These are phyloP conservation scores for Phortica variegata DNA, from an alignment of 1,140 invertebrate species.

Conservation along the genomic window DNA sequence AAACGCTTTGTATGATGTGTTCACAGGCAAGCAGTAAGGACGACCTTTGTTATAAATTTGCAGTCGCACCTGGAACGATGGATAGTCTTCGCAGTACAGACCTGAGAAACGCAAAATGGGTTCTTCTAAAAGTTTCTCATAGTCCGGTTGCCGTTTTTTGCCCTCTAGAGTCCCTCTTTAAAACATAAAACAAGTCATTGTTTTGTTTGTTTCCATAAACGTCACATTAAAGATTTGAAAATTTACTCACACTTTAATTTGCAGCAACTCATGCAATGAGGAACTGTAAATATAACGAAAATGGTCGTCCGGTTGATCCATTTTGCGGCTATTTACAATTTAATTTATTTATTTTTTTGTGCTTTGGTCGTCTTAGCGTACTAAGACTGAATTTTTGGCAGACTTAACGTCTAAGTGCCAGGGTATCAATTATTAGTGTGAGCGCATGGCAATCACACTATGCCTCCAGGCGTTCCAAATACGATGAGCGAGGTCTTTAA, in stretches of 20 bases:
- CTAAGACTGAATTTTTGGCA: too few relatives aligned
- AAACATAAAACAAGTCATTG: background rate
- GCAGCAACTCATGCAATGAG: slow-evolving; percentile 79
- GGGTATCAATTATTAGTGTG: too few relatives aligned
- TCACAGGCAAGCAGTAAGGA: slow-evolving; percentile 82
- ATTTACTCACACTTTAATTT: slow-evolving; percentile 89
- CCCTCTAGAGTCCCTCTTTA: slow-evolving; percentile 92
- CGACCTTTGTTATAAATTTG: slow-evolving; percentile 84
- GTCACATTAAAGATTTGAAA: too few relatives aligned
- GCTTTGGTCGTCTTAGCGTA: too few relatives aligned
- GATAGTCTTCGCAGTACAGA: slow-evolving; percentile 75
- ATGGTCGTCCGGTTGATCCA: slow-evolving; percentile 65
- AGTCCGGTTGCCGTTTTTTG: slow-evolving; percentile 77
- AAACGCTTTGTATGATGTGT: slow-evolving; percentile 92
- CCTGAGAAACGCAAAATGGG: slow-evolving; percentile 91
- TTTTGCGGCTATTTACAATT: slow-evolving; percentile 13
- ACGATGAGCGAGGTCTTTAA: too few relatives aligned
- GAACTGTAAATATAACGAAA: slow-evolving; percentile 90
- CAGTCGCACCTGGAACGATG: slow-evolving; percentile 85
- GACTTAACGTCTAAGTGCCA: too few relatives aligned
- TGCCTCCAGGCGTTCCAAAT: too few relatives aligned
- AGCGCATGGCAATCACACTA: too few relatives aligned
- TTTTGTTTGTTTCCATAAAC: background rate
- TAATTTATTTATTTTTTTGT: background rate
- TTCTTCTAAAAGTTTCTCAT: slow-evolving; percentile 82